Conservation (phyloP, 2,113 vertebrate species). For the Henicopernis longicauda region DNA sequence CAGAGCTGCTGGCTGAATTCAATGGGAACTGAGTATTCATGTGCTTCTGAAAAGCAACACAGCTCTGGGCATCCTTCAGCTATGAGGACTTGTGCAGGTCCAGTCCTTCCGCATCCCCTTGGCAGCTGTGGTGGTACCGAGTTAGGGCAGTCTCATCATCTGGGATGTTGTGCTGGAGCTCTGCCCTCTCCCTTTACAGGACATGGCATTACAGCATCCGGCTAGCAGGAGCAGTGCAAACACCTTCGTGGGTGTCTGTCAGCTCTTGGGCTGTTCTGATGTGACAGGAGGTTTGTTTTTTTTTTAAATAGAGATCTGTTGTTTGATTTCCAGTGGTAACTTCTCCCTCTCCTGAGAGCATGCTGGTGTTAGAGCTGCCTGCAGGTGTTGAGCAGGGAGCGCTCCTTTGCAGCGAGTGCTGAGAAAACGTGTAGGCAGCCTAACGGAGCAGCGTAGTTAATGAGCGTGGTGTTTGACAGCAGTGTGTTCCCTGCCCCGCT, state of each 20-base stretch:
- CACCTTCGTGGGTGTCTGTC: not conserved
- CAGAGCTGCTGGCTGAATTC: not conserved
- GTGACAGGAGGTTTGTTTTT: no score
- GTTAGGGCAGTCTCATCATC: rapidly evolving
- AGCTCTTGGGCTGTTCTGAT: not conserved
- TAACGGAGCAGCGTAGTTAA: rapidly evolving
- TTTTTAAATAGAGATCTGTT: not conserved
- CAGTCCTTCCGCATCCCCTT: not conserved
- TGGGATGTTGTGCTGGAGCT: not conserved
- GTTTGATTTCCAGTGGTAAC: not conserved
- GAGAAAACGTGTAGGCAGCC: not conserved
- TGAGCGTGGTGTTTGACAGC: rapidly evolving
- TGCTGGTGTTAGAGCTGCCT: not conserved
- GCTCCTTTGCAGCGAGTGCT: rapidly evolving
- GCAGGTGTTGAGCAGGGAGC: no score
- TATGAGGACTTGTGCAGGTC: not conserved
- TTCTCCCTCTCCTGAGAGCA: not conserved
- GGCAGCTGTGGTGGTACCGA: not conserved
- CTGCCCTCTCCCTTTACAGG: not conserved
- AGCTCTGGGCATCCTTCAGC: not conserved
- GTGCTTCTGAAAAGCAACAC: not conserved
- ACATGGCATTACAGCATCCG: rapidly evolving
- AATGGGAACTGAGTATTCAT: rapidly evolving
- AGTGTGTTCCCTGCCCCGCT: not conserved
- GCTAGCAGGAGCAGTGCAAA: not conserved